Evolutionary conservation across 2,113 vertebrate species (phyloP).

Genomic region (Atlantisia rogersi): DNA sequence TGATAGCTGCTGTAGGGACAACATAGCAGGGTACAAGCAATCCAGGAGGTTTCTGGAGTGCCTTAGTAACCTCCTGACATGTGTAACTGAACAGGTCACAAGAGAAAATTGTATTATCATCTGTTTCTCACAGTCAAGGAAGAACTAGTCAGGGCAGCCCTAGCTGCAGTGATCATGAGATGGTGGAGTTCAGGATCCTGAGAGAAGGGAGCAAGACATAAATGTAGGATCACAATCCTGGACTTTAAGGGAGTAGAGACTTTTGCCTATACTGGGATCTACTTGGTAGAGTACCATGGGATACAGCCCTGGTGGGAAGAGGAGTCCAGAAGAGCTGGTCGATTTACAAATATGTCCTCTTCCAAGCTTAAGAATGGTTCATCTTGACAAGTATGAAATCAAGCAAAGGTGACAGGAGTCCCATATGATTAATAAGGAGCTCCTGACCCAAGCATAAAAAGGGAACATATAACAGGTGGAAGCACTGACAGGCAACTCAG

Average conservation of each 20-base stretch:
- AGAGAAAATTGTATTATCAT: background rate
- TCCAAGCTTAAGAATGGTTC: background rate
- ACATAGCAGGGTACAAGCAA: background rate
- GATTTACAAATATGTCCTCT: background rate
- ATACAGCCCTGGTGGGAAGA: background rate
- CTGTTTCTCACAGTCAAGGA: background rate
- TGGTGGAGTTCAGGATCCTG: background rate
- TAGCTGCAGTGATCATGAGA: background rate
- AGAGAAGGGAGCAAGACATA: background rate
- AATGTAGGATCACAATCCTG: background rate
- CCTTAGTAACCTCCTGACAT: rapidly evolving
- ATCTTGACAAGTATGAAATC: background rate
- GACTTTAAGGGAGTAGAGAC: background rate
- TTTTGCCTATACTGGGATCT: background rate
- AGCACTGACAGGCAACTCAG: background rate
- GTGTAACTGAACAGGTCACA: background rate
- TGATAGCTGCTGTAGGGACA: background rate
- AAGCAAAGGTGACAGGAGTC: background rate
- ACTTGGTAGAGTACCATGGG: too few relatives aligned
- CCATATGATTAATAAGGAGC: background rate
- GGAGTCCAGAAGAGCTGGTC: background rate
- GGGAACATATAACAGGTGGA: background rate
- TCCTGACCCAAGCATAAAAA: background rate
- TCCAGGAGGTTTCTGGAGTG: background rate
- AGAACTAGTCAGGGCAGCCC: background rate